Base-by-base conservation (phyloP, 2,888 invertebrate species). In the Pecten maximus region DNA sequence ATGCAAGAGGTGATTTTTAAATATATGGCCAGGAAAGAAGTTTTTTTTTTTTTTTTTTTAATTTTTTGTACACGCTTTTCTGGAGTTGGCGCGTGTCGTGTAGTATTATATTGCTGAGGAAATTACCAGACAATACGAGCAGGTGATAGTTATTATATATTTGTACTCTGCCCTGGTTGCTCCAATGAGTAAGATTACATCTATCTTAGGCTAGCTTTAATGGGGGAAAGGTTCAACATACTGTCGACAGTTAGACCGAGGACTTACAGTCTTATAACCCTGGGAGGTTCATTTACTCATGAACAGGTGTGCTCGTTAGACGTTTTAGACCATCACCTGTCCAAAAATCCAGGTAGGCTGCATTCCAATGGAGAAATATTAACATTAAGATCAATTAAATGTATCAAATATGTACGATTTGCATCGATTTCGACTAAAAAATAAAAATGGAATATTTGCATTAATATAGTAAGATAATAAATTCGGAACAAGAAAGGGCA, bases 21-120 rank as follows among this genome's bases (percentile, higher is more conserved):
- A 74, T 74, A 74, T 35, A 74, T 74, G 35, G 74, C 6, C 35
- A 74, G 2, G 35, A 74, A 10, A 28, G 74, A 1, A 8, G 74
- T 28, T 2, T 19, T 2, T 54, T 50, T n/a, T n/a, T n/a, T n/a
- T n/a, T n/a, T n/a, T n/a, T n/a, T n/a, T n/a, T n/a, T n/a, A n/a
- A 10, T n/a, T 60, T 28, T 74, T 35, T 74, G 74, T 74, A 74
- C 74, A 74, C 35, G 35, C 74, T 74, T 74, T 74, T 74, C 74
- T 74, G 35, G 10, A 74, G 74, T 35, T 12, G 74, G 74, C 74
- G 74, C 74, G 74, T 74, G 74, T 74, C 74, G 35, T 4, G 8
- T 74, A 28, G 6, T 74, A 35, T 74, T 2, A 74, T 74, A 74
- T 54, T 54, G 54, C 23, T 23, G n/a, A n/a, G 19, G 74, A 74